Conservation (phyloP, 2,888 invertebrate species). For the Brachynemurus nebulosus region DNA sequence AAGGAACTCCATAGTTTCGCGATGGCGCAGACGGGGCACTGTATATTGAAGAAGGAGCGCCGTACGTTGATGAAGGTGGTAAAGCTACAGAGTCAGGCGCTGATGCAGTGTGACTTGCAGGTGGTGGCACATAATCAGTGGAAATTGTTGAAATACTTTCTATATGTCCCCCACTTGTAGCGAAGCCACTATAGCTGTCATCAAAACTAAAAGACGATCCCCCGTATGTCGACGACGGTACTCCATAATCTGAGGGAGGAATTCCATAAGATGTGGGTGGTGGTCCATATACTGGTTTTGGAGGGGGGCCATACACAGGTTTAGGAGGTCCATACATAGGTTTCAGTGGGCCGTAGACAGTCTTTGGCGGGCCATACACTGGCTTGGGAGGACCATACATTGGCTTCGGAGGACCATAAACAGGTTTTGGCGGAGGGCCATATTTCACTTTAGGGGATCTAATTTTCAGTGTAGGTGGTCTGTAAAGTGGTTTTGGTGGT, state of each 20-base stretch:
- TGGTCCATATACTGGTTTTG: conserved; percentile 12
- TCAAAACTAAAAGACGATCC: conserved; percentile 15
- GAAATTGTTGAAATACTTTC: neutral
- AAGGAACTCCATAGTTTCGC: conserved; percentile 18
- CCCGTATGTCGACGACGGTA: conserved; percentile 11
- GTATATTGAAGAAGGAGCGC: conserved; percentile 15
- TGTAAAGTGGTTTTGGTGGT: conserved; percentile 15
- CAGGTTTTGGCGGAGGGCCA: conserved; percentile 14
- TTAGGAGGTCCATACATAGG: conserved; percentile 19
- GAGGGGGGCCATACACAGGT: conserved; percentile 12
- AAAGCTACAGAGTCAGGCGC: too few species aligned
- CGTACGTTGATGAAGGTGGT: conserved; percentile 16
- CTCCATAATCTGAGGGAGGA: conserved; percentile 16
- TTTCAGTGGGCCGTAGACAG: conserved; percentile 17
- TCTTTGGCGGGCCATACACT: conserved; percentile 15
- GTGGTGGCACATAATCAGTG: conserved; percentile 12
- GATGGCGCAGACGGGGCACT: conserved; percentile 14
- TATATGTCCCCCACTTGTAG: neutral
- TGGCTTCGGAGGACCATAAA: conserved; percentile 13
- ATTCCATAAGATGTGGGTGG: conserved; percentile 14
- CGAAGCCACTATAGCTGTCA: conserved; percentile 10
- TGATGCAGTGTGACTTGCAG: conserved; percentile 14
- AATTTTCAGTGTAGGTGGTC: conserved; percentile 19
- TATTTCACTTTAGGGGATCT: conserved; percentile 18
- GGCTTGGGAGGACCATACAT: conserved; percentile 18